A percentile compares a stretch with the other conserved stretches of the same genome.
phyloP scores from a whole-genome alignment of 2,888 invertebrate genomes.

The Syrista parreyssii region DNA sequence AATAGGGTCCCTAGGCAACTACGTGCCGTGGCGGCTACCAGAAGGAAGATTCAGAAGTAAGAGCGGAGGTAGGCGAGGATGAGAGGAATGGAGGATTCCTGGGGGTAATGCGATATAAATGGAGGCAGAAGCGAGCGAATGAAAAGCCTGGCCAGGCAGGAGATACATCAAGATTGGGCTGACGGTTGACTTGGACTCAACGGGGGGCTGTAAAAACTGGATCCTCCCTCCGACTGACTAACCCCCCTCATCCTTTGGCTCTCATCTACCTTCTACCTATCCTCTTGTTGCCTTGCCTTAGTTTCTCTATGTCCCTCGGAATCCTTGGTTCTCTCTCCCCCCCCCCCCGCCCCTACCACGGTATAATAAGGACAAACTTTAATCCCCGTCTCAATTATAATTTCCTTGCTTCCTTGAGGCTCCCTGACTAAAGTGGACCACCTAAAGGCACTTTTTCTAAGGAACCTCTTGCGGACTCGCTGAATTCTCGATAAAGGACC shows the following conservation, averaged over 20 bases:
- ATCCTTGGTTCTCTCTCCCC: conserved; percentile 13
- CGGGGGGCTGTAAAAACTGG: conserved; percentile 59
- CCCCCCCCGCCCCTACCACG: conserved; percentile 5
- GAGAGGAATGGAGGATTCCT: conserved; percentile 44
- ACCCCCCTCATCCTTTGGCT: conserved; percentile 31
- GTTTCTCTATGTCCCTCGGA: not conserved
- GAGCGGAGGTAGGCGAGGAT: conserved; percentile 8
- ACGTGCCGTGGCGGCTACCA: not conserved
- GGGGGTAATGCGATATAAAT: conserved; percentile 59
- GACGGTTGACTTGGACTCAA: conserved; percentile 56
- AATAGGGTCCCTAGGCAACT: not conserved
- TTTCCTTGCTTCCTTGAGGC: conserved; percentile 39
- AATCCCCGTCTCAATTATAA: conserved; percentile 60
- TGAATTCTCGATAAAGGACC: not conserved
- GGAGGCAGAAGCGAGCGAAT: conserved; percentile 49
- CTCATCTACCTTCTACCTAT: conserved; percentile 31
- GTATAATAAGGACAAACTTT: conserved; percentile 61
- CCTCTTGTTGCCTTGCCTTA: not conserved
- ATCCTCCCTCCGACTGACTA: conserved; percentile 39
- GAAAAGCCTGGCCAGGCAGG: conserved; percentile 50
- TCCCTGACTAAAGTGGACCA: conserved; percentile 44
- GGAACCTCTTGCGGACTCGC: not conserved
- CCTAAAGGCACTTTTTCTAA: conserved; percentile 22
- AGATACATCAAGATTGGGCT: conserved; percentile 64
- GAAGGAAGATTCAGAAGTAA: conserved; percentile 1